phyloP scores from a whole-genome alignment of 1,140 invertebrate species.

The Phymastichus coffea region DNA sequence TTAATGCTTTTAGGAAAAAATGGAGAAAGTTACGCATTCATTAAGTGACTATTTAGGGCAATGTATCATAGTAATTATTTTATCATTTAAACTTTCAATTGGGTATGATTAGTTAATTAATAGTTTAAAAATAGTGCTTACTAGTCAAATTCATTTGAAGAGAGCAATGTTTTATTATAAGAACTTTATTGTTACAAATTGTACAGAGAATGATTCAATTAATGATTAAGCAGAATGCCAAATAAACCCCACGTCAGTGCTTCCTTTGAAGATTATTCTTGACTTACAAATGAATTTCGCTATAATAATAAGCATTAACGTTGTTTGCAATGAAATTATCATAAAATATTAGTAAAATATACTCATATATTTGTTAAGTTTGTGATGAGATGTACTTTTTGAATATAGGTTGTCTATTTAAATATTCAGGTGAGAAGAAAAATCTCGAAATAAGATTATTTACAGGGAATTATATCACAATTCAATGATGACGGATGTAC shows the following conservation, averaged over 20 bases:
- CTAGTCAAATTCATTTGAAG: neutral
- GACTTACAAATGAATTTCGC: slow-evolving; percentile 6
- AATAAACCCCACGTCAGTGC: slow-evolving; percentile 36
- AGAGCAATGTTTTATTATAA: neutral
- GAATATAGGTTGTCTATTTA: no score
- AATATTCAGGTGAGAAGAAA: no score
- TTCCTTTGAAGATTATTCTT: slow-evolving; percentile 33
- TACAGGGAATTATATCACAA: no score
- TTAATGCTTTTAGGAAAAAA: no score
- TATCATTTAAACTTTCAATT: slow-evolving; percentile 1
- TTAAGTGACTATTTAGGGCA: no score
- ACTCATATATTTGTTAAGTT: no score
- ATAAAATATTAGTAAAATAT: no score
- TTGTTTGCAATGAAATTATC: neutral
- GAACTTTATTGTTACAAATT: slow-evolving; percentile 16
- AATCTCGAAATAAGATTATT: no score
- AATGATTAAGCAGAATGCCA: slow-evolving; percentile 30
- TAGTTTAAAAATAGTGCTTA: neutral
- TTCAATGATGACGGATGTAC: no score
- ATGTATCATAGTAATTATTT: no score
- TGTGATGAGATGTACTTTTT: no score
- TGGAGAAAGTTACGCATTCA: no score
- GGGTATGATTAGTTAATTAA: neutral
- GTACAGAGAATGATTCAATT: slow-evolving; percentile 25
- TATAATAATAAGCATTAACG: neutral